Conservation (phyloP, 1,140 invertebrate genomes). For the Drosophila erecta region DNA sequence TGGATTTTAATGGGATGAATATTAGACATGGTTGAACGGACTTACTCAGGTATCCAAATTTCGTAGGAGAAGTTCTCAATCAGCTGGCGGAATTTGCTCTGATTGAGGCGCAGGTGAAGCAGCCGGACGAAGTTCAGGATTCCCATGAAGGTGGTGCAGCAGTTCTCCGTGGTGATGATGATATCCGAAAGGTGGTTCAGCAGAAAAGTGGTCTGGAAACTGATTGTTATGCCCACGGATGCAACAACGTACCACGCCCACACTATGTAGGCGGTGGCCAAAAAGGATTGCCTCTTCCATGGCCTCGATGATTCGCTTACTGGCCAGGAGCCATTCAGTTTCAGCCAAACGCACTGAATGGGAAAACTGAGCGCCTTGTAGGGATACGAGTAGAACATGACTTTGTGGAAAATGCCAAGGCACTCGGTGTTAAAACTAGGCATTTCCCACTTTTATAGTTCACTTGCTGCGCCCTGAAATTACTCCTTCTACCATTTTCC, state of each 20-base stretch:
- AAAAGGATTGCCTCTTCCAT: slow-evolving; percentile 1
- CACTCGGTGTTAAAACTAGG: too few species aligned
- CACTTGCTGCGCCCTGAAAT: slow-evolving; percentile 20
- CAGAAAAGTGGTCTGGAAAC: slow-evolving; percentile 71
- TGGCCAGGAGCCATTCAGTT: slow-evolving; percentile 83
- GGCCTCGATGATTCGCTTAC: slow-evolving; percentile 6
- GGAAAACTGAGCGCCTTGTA: slow-evolving; percentile 61
- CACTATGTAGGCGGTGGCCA: slow-evolving; percentile 36
- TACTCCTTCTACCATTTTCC: slow-evolving; percentile 16
- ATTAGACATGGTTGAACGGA: too few species aligned
- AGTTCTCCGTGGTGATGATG: slow-evolving; percentile 78
- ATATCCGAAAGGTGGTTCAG: slow-evolving; percentile 69
- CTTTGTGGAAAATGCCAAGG: not conserved
- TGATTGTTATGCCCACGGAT: slow-evolving; percentile 74
- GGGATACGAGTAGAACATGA: slow-evolving; percentile 42
- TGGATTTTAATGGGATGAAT: too few species aligned
- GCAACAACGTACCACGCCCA: slow-evolving; percentile 78
- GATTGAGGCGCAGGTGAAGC: slow-evolving; percentile 68
- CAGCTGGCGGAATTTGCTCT: slow-evolving; percentile 53
- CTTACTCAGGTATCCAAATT: slow-evolving; percentile 80
- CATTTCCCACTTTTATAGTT: not conserved
- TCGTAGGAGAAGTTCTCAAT: slow-evolving; percentile 64
- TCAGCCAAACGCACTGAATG: slow-evolving; percentile 75
- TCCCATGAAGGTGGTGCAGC: slow-evolving; percentile 83
- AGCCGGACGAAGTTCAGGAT: slow-evolving; percentile 73